Evolutionary conservation across 64 coral and sea anemone species (phyloP).

Genomic region (Dendronephthya gigantea): DNA sequence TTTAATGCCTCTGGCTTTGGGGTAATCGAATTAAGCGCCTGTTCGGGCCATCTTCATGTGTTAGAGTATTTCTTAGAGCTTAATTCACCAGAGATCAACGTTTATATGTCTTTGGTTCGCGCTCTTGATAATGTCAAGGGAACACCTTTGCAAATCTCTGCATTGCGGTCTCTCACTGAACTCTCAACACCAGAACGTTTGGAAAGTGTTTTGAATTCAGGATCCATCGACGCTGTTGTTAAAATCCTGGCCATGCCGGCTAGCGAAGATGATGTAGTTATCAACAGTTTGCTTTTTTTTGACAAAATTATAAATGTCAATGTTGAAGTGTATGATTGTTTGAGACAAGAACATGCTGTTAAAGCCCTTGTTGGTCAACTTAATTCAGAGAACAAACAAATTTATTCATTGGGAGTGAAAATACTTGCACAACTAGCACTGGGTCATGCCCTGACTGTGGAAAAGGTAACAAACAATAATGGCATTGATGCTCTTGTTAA

Average conservation of each 20-base stretch:
- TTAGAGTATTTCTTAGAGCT: constrained; percentile 75
- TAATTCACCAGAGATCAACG: constrained; percentile 44
- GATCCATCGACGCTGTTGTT: constrained; percentile 44
- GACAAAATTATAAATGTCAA: constrained; percentile 44
- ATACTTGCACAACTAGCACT: constrained; percentile 49
- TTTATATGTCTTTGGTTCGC: constrained; percentile 52
- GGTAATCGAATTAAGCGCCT: constrained; percentile 48
- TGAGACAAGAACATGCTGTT: constrained; percentile 22
- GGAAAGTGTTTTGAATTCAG: constrained; percentile 47
- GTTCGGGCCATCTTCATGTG: constrained; percentile 44
- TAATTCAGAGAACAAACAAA: constrained; percentile 33
- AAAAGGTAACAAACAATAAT: constrained; percentile 51
- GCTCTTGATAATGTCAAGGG: constrained; percentile 24
- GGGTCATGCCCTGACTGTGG: constrained; percentile 36
- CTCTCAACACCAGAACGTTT: constrained; percentile 38
- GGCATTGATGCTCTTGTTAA: constrained; percentile 46
- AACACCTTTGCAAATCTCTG: constrained; percentile 41
- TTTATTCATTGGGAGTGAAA: constrained; percentile 60
- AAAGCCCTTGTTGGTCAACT: constrained; percentile 49
- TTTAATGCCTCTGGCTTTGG: constrained; percentile 54
- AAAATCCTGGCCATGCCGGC: constrained; percentile 38
- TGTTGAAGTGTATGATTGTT: constrained; percentile 29
- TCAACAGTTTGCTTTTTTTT: constrained; percentile 43
- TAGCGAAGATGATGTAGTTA: constrained; percentile 51
- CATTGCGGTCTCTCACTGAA: constrained; percentile 46